phyloP scores from a whole-genome alignment of 1,140 invertebrate species.

The Brachionus paranguensis region DNA sequence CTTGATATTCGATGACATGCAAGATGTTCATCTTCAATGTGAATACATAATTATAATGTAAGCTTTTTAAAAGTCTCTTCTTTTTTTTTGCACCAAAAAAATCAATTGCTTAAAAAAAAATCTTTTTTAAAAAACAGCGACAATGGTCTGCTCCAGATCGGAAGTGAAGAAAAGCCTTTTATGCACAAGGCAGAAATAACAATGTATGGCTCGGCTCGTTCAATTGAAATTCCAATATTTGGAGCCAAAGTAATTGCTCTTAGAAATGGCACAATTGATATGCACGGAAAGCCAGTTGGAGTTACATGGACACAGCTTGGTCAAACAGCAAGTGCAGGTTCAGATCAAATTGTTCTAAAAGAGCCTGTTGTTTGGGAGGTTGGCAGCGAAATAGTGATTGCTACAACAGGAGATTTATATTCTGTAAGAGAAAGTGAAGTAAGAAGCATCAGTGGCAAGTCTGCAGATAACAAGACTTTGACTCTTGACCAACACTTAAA shows the following conservation, averaged over 20 bases:
- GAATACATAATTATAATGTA: slow-evolving; percentile 42
- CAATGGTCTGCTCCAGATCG: slow-evolving; percentile 41
- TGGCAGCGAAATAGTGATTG: slow-evolving; percentile 49
- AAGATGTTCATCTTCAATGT: slow-evolving; percentile 42
- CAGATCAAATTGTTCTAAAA: slow-evolving; percentile 43
- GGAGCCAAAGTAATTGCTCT: slow-evolving; percentile 42
- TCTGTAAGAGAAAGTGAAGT: slow-evolving; percentile 45
- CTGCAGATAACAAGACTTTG: slow-evolving; percentile 44
- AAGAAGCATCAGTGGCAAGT: slow-evolving; percentile 44
- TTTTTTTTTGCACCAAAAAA: neutral
- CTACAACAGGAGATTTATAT: slow-evolving; percentile 47
- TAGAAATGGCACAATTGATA: slow-evolving; percentile 42
- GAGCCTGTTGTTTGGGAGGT: slow-evolving; percentile 46
- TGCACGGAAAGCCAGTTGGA: slow-evolving; percentile 44
- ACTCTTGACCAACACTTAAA: slow-evolving; percentile 45
- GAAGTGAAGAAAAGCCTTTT: slow-evolving; percentile 42
- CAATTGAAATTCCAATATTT: slow-evolving; percentile 42
- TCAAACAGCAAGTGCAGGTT: slow-evolving; percentile 45
- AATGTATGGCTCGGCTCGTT: slow-evolving; percentile 40
- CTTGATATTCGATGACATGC: slow-evolving; percentile 41
- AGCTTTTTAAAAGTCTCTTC: neutral
- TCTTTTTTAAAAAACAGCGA: neutral
- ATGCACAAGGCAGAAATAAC: slow-evolving; percentile 41
- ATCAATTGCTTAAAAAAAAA: too few species aligned
- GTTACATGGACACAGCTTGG: slow-evolving; percentile 48